phyloP scores from a whole-genome alignment of 2,797 vertebrate species.

The Chiropotes sagulatus region DNA sequence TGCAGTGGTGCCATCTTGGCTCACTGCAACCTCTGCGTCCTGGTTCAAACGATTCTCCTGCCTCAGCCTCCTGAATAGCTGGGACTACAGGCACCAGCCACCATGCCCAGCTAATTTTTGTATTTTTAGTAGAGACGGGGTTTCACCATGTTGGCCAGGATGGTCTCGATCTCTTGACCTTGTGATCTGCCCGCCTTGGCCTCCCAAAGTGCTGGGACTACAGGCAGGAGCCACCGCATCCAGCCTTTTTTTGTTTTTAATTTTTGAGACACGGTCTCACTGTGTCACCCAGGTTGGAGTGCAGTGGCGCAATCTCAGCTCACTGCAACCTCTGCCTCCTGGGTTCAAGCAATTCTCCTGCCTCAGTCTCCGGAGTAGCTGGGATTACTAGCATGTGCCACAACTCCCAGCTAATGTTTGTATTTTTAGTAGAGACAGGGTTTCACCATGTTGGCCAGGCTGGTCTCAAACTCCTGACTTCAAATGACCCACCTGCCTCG shows the following conservation, averaged over 20 bases:
- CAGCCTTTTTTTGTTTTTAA: background rate
- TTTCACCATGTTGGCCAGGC: background rate
- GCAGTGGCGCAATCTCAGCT: background rate
- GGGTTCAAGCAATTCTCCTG: accelerated
- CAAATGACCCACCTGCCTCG: background rate
- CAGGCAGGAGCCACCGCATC: no score
- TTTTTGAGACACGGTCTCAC: background rate
- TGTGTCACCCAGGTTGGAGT: background rate
- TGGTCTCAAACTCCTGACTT: background rate
- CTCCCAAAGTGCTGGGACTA: no score
- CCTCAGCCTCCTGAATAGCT: no score
- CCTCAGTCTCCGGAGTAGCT: background rate
- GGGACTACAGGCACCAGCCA: no score
- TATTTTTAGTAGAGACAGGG: background rate
- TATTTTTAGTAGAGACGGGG: no score
- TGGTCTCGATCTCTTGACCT: no score
- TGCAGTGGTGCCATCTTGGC: no score
- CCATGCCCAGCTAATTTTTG: no score
- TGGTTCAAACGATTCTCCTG: no score
- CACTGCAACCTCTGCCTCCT: background rate
- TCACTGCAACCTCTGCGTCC: no score
- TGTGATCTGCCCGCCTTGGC: accelerated
- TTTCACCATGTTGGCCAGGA: no score
- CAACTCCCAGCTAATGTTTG: background rate
- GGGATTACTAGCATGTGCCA: background rate